Conservation (phyloP, 1,140 invertebrate species). For the Caenorhabditis brenneri region DNA sequence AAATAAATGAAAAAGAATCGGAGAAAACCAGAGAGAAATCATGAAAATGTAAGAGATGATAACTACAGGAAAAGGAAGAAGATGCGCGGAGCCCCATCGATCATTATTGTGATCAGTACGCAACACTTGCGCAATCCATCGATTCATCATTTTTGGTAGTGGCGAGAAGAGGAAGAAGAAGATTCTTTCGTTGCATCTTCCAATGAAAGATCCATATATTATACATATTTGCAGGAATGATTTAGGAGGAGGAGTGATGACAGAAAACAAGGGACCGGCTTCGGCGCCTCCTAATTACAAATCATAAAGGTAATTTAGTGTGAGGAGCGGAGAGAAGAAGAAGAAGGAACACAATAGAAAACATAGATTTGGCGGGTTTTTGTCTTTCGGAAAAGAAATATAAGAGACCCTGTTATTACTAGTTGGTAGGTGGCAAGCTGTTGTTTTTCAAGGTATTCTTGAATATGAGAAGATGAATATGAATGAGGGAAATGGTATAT, state of each 20-base stretch:
- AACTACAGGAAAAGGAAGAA: not conserved
- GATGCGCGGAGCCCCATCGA: conserved; percentile 12
- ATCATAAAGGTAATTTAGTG: conserved; percentile 29
- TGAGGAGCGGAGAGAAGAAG: conserved; percentile 23
- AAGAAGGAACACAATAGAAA: not conserved
- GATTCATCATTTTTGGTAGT: conserved; percentile 38
- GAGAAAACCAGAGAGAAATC: not conserved
- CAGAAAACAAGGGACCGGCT: not conserved
- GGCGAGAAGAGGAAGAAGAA: not conserved
- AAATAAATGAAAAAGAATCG: not conserved
- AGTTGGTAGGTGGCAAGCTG: not conserved
- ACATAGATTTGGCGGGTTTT: conserved; percentile 35
- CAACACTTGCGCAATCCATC: conserved; percentile 24
- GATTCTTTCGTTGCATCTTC: not conserved
- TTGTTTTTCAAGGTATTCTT: conserved; percentile 3
- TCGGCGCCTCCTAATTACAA: conserved; percentile 40
- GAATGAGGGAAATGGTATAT: not conserved
- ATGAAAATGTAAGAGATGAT: not conserved
- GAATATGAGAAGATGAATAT: not conserved
- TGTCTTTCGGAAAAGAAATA: not conserved
- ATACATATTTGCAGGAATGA: conserved; percentile 12
- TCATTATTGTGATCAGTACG: conserved; percentile 22
- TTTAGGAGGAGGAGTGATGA: conserved; percentile 2
- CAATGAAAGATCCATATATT: not conserved
- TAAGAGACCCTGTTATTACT: conserved; percentile 9